Evolutionary conservation across 2,113 vertebrate species (phyloP), one percentile per base, ranked within the genome.

Genomic region (Potamarius usumacintae): DNA sequence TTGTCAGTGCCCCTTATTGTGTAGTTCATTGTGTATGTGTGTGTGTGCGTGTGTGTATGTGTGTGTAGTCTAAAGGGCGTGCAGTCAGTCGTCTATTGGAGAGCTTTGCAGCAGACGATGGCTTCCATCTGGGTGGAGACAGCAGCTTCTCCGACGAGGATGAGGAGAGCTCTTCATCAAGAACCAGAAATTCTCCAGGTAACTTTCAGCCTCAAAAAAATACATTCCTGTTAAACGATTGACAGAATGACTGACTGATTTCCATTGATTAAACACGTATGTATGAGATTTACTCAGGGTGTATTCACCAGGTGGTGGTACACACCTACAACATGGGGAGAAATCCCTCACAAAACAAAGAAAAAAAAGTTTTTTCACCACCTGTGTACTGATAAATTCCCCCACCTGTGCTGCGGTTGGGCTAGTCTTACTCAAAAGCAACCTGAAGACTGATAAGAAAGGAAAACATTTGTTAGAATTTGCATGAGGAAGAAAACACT

Each of bases 111-210:
- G 96, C 97, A 48, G 97, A 99, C n/a, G 97, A 96, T 0, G 96
- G 97, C 91, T 99, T 99, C 22, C 95, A 96, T 85, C 96, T 99
- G 72, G 96, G 96, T 0, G 96, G 95, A 63, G 95, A 96, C 89
- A 97, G 96, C 96, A 98, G 97, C 94, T 98, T 99, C 93, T 98
- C 97, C 0, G 97, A 98, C 27, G 97, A 96, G 86, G 97, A 97
- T 9, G 96, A 95, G 78, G 93, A 94, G 83, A 88, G 82, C 55
- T 87, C 30, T 53, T 88, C 91, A 0, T 85, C 81, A 76, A 87
- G 81, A 81, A 90, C 84, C 65, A 94, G 94, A 91, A 93, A 89
- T 57, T 87, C 87, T 10, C 89, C 89, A 89, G 91, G 95, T 94
- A 69, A 88, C 72, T 25, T 50, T 48, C 1, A 50, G 22, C 25